These are phyloP conservation scores for Idaea straminata DNA, from an alignment of 2,888 invertebrate genomes.

Conservation along the genomic window DNA sequence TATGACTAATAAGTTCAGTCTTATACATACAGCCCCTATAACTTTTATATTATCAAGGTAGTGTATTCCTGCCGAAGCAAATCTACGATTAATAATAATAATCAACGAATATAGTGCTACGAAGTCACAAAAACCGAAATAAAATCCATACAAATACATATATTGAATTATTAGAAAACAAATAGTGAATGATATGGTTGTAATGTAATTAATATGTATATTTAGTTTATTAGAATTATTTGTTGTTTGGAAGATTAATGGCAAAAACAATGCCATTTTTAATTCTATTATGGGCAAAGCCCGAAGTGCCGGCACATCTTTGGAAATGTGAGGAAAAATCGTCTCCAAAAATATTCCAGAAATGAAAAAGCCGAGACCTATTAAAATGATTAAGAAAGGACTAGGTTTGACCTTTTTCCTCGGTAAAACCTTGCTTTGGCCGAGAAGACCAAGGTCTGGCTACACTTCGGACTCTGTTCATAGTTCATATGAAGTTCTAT, in stretches of 20 bases:
- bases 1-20: neutral
- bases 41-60: neutral
- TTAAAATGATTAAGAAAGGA: no score
- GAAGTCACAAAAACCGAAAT: neutral
- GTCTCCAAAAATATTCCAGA: no score
- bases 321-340: no score
- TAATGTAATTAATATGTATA: neutral
- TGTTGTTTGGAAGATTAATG: neutral
- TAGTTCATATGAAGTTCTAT: no score
- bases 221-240: neutral
- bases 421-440: no score
- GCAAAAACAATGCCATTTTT: neutral
- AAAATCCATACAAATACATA: neutral
- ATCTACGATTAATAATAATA: neutral
- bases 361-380: no score
- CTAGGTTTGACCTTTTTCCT: no score
- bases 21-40: neutral
- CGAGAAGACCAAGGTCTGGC: no score
- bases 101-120: neutral
- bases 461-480: no score
- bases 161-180: neutral
- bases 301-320: neutral
- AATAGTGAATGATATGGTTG: neutral
- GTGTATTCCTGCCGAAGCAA: neutral
- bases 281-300: neutral